Evolutionary conservation across 2,797 vertebrate species (phyloP).

Genomic region (Molossus alvarezi): DNA sequence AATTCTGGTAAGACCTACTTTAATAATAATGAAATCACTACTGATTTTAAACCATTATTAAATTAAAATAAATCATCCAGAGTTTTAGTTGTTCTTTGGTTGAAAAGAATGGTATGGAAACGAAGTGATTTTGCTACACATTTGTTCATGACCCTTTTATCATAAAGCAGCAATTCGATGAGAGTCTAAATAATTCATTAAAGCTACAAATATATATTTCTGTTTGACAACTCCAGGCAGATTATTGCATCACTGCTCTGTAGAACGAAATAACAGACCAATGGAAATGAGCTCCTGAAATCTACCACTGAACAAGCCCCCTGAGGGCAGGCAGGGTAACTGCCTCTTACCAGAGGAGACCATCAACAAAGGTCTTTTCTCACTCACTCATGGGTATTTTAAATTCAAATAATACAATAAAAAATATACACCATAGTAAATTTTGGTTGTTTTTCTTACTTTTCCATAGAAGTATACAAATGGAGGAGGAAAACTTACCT

Average conservation of each 20-base stretch:
- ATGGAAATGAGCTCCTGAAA: not conserved
- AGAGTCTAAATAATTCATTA: slow-evolving; percentile 28
- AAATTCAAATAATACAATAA: slow-evolving; percentile 43
- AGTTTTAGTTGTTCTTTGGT: not conserved
- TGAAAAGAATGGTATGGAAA: slow-evolving; percentile 54
- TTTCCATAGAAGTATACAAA: slow-evolving; percentile 16
- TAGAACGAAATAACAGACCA: not conserved
- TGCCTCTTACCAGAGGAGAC: not conserved
- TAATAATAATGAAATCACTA: slow-evolving; percentile 37
- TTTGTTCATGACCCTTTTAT: not conserved
- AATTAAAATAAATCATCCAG: slow-evolving; percentile 46
- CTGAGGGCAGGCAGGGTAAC: not conserved
- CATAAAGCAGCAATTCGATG: slow-evolving; percentile 25
- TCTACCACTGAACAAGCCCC: not conserved
- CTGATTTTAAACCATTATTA: slow-evolving; percentile 27
- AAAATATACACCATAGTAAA: not conserved
- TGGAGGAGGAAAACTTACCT: not conserved
- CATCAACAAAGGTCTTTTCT: not conserved
- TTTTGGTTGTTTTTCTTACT: slow-evolving; percentile 10
- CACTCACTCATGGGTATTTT: not conserved
- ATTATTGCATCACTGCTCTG: not conserved
- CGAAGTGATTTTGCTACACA: slow-evolving; percentile 21
- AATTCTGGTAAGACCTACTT: slow-evolving; percentile 38
- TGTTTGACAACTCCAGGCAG: not conserved
- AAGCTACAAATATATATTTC: not conserved